These are phyloP conservation scores for Brachypalpus laphriformis DNA, from an alignment of 2,888 invertebrate genomes.

Conservation along the genomic window DNA sequence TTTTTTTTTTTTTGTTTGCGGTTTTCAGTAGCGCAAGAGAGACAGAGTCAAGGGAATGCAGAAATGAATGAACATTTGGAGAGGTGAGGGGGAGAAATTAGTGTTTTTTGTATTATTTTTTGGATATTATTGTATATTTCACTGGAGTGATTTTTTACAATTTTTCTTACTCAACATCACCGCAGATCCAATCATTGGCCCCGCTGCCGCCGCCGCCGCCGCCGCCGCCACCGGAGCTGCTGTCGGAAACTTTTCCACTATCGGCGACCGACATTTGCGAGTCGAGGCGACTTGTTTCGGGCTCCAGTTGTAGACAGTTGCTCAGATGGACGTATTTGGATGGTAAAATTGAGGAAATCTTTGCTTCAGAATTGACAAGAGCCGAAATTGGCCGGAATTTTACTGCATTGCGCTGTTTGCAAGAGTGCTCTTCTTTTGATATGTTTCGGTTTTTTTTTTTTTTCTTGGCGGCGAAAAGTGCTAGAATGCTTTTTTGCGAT, in stretches of 20 bases:
- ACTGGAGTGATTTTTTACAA: conserved; percentile 75
- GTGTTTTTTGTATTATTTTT: conserved; percentile 57
- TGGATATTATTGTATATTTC: conserved; percentile 56
- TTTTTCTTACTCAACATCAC: conserved; percentile 82
- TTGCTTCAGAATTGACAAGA: conserved; percentile 60
- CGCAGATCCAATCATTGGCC: conserved; percentile 79
- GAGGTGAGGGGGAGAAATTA: conserved; percentile 69
- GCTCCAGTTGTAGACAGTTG: conserved; percentile 4
- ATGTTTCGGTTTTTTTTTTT: conserved; percentile 52
- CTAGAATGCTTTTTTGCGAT: conserved; percentile 25
- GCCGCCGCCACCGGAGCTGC: conserved; percentile 64
- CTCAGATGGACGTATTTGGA: neutral
- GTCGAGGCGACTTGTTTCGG: conserved; percentile 1
- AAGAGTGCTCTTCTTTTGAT: too few species aligned
- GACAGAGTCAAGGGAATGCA: conserved; percentile 41
- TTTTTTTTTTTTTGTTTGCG: conserved; percentile 63
- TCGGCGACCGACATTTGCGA: conserved; percentile 59
- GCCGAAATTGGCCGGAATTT: conserved; percentile 43
- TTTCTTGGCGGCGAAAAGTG: conserved; percentile 69
- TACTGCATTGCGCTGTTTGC: conserved; percentile 74
- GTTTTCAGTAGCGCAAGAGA: conserved; percentile 29
- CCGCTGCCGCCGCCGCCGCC: conserved; percentile 63
- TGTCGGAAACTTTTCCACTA: conserved; percentile 68
- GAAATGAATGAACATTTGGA: conserved; percentile 62
- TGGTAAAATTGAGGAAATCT: conserved; percentile 17